Evolutionary conservation across 2,113 vertebrate species (phyloP).

Genomic region (Sterrhoptilus dennistouni): DNA sequence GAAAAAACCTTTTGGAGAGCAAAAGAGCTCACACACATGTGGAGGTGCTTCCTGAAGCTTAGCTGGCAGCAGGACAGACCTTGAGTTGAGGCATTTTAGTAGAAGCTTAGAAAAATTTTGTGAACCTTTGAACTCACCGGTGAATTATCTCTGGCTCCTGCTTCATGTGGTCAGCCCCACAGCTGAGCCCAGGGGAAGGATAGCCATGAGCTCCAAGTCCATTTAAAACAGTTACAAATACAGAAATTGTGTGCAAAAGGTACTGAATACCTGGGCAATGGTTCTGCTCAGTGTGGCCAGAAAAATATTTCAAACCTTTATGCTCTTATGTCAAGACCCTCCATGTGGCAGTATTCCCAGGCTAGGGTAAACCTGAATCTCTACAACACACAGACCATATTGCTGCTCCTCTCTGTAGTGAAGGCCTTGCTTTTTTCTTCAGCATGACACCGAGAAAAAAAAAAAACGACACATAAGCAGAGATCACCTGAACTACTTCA

Average conservation of each 20-base stretch:
- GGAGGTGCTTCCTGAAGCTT: not conserved
- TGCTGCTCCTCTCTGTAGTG: too few relatives aligned
- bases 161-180: not conserved
- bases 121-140: not conserved
- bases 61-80: not conserved
- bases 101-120: not conserved
- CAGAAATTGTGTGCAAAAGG: not conserved
- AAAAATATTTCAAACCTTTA: not conserved
- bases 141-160: not conserved
- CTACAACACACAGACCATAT: not conserved
- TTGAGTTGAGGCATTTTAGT: not conserved
- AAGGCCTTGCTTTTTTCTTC: not conserved
- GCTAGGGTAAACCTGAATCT: not conserved
- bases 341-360: rapidly evolving
- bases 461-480: not conserved
- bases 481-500: not conserved
- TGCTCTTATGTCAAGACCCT: not conserved
- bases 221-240: not conserved
- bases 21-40: rapidly evolving
- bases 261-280: not conserved
- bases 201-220: not conserved
- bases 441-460: not conserved
- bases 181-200: not conserved
- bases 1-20: not conserved
- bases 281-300: not conserved